phyloP scores from a whole-genome alignment of 2,888 invertebrate species.

The Sinodicranocentrus sp. region DNA sequence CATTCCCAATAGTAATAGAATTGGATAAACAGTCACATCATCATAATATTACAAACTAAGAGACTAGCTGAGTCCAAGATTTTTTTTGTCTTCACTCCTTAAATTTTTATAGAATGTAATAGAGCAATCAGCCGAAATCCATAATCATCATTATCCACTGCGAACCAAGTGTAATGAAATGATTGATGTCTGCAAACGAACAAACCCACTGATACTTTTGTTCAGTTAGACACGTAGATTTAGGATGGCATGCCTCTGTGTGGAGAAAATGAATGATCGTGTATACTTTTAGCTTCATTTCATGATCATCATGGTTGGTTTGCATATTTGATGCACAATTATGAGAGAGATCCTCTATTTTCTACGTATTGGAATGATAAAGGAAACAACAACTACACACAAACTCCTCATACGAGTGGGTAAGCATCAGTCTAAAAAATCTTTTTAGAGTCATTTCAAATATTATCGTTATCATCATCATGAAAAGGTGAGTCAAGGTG shows the following conservation, averaged over 20 bases:
- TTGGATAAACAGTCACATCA: constrained; percentile 28
- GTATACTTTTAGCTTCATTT: neutral
- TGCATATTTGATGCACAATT: constrained; percentile 29
- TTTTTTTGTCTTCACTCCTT: constrained; percentile 13
- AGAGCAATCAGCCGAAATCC: constrained; percentile 58
- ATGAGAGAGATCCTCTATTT: neutral
- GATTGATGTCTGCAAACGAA: constrained; percentile 56
- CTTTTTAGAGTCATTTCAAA: neutral
- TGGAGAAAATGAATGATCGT: constrained; percentile 6
- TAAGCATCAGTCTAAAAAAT: neutral
- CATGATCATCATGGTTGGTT: constrained; percentile 13
- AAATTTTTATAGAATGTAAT: constrained; percentile 42
- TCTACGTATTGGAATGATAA: neutral
- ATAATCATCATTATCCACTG: constrained; percentile 55
- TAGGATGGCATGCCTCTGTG: neutral
- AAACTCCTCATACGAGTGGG: neutral
- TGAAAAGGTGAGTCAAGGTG: constrained; percentile 16
- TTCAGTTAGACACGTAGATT: neutral
- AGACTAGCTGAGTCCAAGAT: neutral
- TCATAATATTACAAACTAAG: too few species aligned
- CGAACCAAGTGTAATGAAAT: constrained; percentile 49
- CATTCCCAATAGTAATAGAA: constrained; percentile 22
- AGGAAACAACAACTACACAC: neutral
- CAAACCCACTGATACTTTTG: constrained; percentile 14
- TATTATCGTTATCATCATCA: neutral